phyloP scores from a whole-genome alignment of 2,113 vertebrate species.

The Pluvialis apricaria region DNA sequence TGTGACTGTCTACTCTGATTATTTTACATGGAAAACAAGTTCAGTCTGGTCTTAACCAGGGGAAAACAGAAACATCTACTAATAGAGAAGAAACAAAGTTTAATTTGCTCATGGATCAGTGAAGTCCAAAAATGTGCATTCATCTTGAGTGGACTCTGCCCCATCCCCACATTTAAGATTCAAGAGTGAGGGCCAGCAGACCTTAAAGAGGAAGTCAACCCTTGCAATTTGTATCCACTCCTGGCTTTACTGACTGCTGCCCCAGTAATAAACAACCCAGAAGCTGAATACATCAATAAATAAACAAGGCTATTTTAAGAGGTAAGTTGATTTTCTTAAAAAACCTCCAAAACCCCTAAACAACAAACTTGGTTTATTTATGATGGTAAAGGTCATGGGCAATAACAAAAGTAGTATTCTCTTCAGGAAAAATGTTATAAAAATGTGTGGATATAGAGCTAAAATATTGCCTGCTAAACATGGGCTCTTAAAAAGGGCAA shows the following conservation, averaged over 20 bases:
- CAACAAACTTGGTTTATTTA: background rate
- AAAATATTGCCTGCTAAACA: background rate
- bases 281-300: background rate
- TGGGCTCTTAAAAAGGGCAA: background rate
- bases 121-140: conserved; percentile 14
- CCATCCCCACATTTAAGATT: background rate
- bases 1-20: background rate
- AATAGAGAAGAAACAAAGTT: conserved; percentile 57
- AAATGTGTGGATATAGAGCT: background rate
- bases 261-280: background rate
- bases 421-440: background rate
- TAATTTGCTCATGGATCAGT: conserved; percentile 55
- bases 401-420: background rate
- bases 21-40: background rate
- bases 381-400: background rate
- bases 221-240: background rate
- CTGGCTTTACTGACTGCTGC: background rate
- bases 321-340: conserved; percentile 48
- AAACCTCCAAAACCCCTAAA: background rate
- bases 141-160: conserved; percentile 36
- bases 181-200: background rate
- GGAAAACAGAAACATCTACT: background rate
- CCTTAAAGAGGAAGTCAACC: background rate
- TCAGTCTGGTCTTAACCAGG: conserved; percentile 10
- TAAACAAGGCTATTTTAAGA: background rate